These are phyloP conservation scores for Nothoprocta perdicaria DNA, from an alignment of 2,113 vertebrate genomes.

Conservation along the genomic window DNA sequence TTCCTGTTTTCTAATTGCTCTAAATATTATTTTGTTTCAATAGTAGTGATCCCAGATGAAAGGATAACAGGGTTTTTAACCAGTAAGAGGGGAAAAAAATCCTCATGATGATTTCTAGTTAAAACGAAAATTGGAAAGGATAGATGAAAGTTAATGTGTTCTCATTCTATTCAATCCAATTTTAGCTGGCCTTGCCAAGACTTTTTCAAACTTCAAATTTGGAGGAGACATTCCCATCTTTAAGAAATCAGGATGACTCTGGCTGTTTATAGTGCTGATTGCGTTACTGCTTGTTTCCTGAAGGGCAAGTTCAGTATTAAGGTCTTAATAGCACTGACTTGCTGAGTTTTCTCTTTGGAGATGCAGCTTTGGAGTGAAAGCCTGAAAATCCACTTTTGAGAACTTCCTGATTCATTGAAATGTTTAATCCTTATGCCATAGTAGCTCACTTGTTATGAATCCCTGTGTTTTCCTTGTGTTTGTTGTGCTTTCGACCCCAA, in stretches of 20 bases:
- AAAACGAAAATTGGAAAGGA: too few relatives aligned
- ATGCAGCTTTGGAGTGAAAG: background rate
- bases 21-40: slow-evolving; percentile 36
- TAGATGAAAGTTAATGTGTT: slow-evolving; percentile 51
- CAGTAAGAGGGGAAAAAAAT: background rate
- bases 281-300: background rate
- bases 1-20: background rate
- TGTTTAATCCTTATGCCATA: background rate
- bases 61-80: slow-evolving; percentile 40
- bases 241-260: slow-evolving; percentile 44
- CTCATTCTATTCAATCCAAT: slow-evolving; percentile 57
- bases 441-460: background rate
- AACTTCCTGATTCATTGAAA: background rate
- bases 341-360: slow-evolving; percentile 11
- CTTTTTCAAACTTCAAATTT: slow-evolving; percentile 28
- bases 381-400: background rate
- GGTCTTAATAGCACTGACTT: slow-evolving; percentile 9
- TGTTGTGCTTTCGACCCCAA: background rate
- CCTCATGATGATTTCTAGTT: too few relatives aligned
- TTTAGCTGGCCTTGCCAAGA: slow-evolving; percentile 43
- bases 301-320: slow-evolving; percentile 2
- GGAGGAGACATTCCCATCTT: slow-evolving; percentile 59
- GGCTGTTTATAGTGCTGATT: slow-evolving; percentile 12
- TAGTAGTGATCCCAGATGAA: slow-evolving; percentile 52
- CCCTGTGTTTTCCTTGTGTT: background rate